Evolutionary conservation across 2,888 invertebrate genomes (phyloP).

Genomic region (Dinocampus coccinellae): DNA sequence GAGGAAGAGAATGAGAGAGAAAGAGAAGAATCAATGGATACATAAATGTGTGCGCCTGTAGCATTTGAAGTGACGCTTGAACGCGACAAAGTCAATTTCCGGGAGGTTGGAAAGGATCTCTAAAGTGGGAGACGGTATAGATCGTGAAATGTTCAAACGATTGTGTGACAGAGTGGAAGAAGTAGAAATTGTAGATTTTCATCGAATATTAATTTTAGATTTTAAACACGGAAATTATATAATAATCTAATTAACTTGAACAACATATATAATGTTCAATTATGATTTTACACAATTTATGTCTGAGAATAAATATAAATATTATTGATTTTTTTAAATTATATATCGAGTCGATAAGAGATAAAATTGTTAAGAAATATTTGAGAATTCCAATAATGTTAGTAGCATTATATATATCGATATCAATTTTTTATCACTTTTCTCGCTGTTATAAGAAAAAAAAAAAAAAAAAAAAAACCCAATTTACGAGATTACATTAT

Average conservation of each 20-base stretch:
- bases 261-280: conserved; percentile 1
- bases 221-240: conserved; percentile 44
- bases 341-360: background rate
- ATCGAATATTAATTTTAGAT: conserved; percentile 49
- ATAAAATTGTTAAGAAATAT: background rate
- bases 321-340: no score
- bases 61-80: conserved; percentile 14
- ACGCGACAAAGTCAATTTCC: conserved; percentile 49
- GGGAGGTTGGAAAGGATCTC: conserved; percentile 36
- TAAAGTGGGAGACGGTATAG: background rate
- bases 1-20: no score
- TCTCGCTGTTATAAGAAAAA: no score
- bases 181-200: conserved; percentile 48
- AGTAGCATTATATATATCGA: background rate
- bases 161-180: conserved; percentile 16
- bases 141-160: background rate
- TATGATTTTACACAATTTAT: background rate
- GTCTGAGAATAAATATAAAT: background rate
- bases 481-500: background rate
- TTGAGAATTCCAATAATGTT: background rate
- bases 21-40: conserved; percentile 1
- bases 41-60: conserved; percentile 12
- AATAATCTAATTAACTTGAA: conserved; percentile 41
- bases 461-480: no score
- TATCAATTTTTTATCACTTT: background rate